Evolutionary conservation across 2,888 invertebrate species (phyloP), one percentile per base, ranked within the genome.

Genomic region (Epsilonema sp.): DNA sequence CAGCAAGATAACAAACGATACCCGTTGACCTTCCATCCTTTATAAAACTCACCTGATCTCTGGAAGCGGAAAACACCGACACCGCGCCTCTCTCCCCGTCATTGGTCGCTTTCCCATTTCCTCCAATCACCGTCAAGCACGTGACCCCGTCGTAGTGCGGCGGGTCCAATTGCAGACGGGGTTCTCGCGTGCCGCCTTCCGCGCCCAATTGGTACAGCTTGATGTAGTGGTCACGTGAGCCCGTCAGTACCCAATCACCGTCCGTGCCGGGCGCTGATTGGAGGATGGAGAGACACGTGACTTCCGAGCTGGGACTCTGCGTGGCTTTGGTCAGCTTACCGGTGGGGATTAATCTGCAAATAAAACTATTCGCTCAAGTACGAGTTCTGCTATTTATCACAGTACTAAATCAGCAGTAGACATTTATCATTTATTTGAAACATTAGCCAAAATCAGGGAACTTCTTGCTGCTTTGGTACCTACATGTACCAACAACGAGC

Each of bases 61-160:
- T n/a, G n/a, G n/a, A n/a, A n/a, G n/a, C n/a, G n/a, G n/a, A n/a
- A n/a, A n/a, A n/a, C n/a, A n/a, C n/a, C n/a, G n/a, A n/a, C n/a
- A n/a, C n/a, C n/a, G n/a, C n/a, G n/a, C n/a, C n/a, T n/a, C n/a
- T n/a, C n/a, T n/a, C n/a, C n/a, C n/a, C n/a, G n/a, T n/a, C n/a
- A n/a, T n/a, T n/a, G n/a, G n/a, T n/a, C n/a, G n/a, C n/a, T n/a
- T n/a, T n/a, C n/a, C n/a, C n/a, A n/a, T n/a, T n/a, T n/a, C n/a
- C n/a, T n/a, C n/a, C n/a, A n/a, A 31, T 31, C 45, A 80, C 70
- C 26, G 79, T 76, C 45, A 85, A 70, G 41, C 80, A 79, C 65
- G 83, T 80, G 47, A 85, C 80, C 19, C 84, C 84, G 66, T 85
- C 84, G 65, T 85, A 84, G 68, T 85, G 84, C 3, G 84, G 84